A percentile compares a stretch with the other conserved stretches of the same genome.
Conservation (phyloP, 2,113 vertebrate genomes). For the Amphiprion ocellaris region DNA sequence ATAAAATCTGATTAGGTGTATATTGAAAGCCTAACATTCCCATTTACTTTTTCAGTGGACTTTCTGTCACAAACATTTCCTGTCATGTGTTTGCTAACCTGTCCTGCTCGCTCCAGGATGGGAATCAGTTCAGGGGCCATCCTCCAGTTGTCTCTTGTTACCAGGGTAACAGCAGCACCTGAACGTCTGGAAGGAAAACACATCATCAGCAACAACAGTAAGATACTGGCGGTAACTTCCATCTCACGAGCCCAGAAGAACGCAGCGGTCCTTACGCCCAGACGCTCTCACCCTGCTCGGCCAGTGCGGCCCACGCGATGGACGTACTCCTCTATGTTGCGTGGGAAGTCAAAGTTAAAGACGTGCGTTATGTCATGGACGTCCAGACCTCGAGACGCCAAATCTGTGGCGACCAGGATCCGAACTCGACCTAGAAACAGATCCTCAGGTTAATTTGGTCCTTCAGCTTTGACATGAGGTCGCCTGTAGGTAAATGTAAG, state of each 20-base stretch:
- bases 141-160: conserved; percentile 92
- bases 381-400: conserved; percentile 95
- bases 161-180: conserved; percentile 89
- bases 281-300: conserved; percentile 89
- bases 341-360: conserved; percentile 95
- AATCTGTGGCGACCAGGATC: conserved; percentile 95
- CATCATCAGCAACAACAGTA: neutral
- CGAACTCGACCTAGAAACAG: conserved; percentile 87
- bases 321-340: conserved; percentile 97
- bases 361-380: conserved; percentile 94
- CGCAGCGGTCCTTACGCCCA: neutral
- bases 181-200: conserved; percentile 81
- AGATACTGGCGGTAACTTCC: neutral
- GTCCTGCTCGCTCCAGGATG: conserved; percentile 92
- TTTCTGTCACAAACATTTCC: neutral
- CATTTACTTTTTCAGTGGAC: neutral
- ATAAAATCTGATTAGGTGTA: too few relatives aligned
- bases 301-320: conserved; percentile 96
- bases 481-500: neutral
- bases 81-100: conserved; percentile 78
- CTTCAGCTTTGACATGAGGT: neutral
- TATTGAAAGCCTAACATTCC: too few relatives aligned
- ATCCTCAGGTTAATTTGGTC: neutral
- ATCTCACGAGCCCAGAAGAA: neutral
- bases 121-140: conserved; percentile 90